phyloP scores from a whole-genome alignment of 2,113 vertebrate species.

The Rhinopithecus roxellana region DNA sequence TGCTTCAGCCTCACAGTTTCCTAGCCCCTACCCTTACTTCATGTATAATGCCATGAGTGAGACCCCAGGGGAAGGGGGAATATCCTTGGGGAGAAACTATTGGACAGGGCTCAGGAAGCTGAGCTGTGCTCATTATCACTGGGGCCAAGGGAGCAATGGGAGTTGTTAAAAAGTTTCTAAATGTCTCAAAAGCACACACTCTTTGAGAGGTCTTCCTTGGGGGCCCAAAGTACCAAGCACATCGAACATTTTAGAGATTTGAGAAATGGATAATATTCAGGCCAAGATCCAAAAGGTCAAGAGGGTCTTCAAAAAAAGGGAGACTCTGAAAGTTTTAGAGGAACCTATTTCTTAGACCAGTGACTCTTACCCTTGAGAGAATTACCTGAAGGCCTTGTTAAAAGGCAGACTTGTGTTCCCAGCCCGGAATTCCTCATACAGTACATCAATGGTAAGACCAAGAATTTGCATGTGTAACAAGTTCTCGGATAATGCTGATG shows the following conservation, averaged over 20 bases:
- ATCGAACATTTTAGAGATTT: background rate
- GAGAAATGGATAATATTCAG: background rate
- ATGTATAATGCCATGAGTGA: background rate
- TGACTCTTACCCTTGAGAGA: background rate
- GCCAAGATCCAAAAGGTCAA: background rate
- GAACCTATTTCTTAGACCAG: background rate
- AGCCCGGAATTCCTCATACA: background rate
- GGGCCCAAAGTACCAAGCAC: background rate
- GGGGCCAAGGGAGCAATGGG: conserved; percentile 36
- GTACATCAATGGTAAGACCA: background rate
- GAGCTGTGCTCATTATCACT: background rate
- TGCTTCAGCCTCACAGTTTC: background rate
- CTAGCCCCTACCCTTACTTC: background rate
- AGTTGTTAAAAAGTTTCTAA: conserved; percentile 68
- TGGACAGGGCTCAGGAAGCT: background rate
- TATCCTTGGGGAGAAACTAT: background rate
- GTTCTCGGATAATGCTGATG: background rate
- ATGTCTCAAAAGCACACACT: conserved; percentile 6
- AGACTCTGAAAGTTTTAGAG: background rate
- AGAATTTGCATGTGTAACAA: background rate
- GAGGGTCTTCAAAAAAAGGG: background rate
- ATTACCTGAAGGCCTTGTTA: background rate
- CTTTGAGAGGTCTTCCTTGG: background rate
- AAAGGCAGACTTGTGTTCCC: background rate
- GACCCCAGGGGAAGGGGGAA: background rate